Base-by-base conservation (phyloP, 2,797 vertebrate species). In the Muscicapa striata region DNA sequence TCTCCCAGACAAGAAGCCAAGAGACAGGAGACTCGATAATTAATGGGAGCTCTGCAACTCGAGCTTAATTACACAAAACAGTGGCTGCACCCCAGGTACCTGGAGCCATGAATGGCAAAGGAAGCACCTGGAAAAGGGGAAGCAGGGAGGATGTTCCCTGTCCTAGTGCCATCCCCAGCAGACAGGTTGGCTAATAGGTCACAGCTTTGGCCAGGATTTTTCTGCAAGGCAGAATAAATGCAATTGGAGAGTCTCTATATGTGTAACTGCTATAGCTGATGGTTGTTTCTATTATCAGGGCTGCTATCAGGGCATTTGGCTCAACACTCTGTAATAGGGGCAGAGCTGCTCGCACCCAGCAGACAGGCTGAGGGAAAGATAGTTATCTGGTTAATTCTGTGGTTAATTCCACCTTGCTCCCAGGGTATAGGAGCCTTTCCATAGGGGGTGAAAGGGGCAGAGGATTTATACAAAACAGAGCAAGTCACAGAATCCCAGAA, bases 11-110 rank as follows among this genome's bases (percentile, higher is more conserved):
- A 26, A 79, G 43, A 73, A 80, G 67, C 38, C 67, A 38, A 91
- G 76, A 94, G 89, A 52, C 87, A 41, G 63, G 59, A 93, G 85
- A 85, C 93, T 94, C 15, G 54, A 45, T 95, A 93, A 96, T 93
- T 95, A 94, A 91, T 87, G 86, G 92, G 90, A 93, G 54, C 86
- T 84, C 87, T 66, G 78, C 89, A 94, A 40, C 62, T 84, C 2
- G 0, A 69, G 58, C 32, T 77, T 93, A 95, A 95, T 92, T 95
- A 96, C 74, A 92, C 0, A 0, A 73, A 90, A 86, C 0, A 0
- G 85, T 41, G 73, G 82, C 89, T 92, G 90, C 87, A 75, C n/a
- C 94, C 84, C n/a, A 2, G 89, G 69, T 36, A 93, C 75, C 83
- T 15, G 68, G 75, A 94, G 95, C 92, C 87, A 80, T 3, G 58